phyloP scores from a whole-genome alignment of 1,140 invertebrate species.

The Grapholita molesta region DNA sequence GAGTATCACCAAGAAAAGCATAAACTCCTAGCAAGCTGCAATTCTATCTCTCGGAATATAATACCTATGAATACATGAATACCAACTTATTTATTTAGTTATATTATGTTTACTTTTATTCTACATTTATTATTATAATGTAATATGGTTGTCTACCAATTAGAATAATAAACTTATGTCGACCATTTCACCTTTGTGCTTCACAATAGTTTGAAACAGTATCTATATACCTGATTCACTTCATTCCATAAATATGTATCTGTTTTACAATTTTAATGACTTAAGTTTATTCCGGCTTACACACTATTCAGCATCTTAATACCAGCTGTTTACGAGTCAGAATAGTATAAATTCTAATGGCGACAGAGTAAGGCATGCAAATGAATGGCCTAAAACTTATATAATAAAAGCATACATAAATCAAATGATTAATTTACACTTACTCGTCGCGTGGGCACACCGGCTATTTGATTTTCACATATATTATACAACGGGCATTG shows the following conservation, averaged over 20 bases:
- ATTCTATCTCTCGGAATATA: neutral
- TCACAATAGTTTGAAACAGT: neutral
- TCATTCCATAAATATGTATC: neutral
- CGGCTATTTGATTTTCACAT: slow-evolving; percentile 13
- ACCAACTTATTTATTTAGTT: too few relatives aligned
- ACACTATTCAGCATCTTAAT: neutral
- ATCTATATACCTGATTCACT: neutral
- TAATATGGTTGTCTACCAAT: too few relatives aligned
- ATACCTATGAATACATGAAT: slow-evolving; percentile 7
- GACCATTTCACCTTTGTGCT: neutral
- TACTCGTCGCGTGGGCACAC: slow-evolving; percentile 40
- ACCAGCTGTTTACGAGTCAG: neutral
- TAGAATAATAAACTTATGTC: neutral
- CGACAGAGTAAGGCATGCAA: neutral
- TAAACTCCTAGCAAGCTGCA: neutral
- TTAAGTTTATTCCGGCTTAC: neutral
- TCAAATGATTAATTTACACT: slow-evolving; percentile 50
- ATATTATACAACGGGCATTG: slow-evolving; percentile 14
- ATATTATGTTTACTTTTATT: too few relatives aligned
- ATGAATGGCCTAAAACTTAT: slow-evolving; percentile 27
- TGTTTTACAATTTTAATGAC: neutral
- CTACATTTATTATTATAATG: too few relatives aligned
- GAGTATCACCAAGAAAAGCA: neutral
- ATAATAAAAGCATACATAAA: slow-evolving; percentile 50
- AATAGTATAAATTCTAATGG: neutral